Base-by-base conservation (phyloP, 1,140 invertebrate species). In the Pentalonia nigronervosa region DNA sequence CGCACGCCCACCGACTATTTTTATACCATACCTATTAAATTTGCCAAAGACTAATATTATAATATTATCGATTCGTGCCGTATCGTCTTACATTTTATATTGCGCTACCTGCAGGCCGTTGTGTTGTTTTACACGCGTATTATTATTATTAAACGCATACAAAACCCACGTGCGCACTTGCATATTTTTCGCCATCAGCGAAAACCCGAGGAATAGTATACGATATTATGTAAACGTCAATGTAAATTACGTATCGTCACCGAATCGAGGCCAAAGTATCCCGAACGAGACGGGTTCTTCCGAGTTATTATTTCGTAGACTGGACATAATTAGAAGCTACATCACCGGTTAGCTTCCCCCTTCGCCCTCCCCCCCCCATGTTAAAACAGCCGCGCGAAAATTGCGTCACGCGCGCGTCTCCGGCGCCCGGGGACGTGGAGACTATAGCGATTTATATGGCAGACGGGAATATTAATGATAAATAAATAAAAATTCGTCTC, bases 231-330 rank as follows among this genome's bases (percentile, higher is more conserved):
- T 41, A 41, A 41, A 41, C 41, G 41, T 41, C 30, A 30, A n/a
- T 6, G 60, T 4, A n/a, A 67, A 11, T 30, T 14, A 17, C n/a
- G n/a, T 48, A 25, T 86, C 41, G 30, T 21, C 47, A 2, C 56
- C 89, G 36, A 47, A 67, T 60, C 17, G 36, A 90, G 89, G 56
- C 7, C 56, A 90, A 90, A 90, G 89, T 90, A 45, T 67, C 48
- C 36, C 21, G 34, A 67, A 89, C 20, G 23, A 34, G 30, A 90
- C 41, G 56, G 56, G 56, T 90, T 47, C 34, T 34, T 48, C 4
- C 11, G 60, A 90, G 21, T 23, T 67, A 17, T 25, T n/a, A 45
- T 90, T 90, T 90, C n/a, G 47, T 53, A 36, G 48, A 90, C 30
- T 6, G 53, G n/a, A 14, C 30, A 14, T n/a, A 14, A 30, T n/a